Evolutionary conservation across 2,113 vertebrate species (phyloP), one percentile per base, ranked within the genome.

Genomic region (Larimichthys crocea): DNA sequence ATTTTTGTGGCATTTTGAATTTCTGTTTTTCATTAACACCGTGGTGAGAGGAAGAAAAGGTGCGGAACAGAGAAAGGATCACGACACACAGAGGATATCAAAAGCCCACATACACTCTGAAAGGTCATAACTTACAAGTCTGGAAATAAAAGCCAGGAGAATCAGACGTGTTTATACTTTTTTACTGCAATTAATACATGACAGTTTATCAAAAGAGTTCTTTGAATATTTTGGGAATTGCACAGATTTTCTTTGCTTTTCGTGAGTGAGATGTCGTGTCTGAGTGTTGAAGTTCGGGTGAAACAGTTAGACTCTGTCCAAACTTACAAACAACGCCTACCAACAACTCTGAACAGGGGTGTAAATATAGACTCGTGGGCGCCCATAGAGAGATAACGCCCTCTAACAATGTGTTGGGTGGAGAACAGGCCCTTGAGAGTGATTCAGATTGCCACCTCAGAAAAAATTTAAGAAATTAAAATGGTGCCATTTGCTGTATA

Each of bases 71-170:
- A 57, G 46, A 56, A 46, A 71, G 24, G 67, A 53, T 62, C 24
- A 19, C 55, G 66, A 69, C 35, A 29, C 26, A 15, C n/a, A 16
- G 29, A 57, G 46, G 52, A 61, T 82, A 79, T 76, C 67, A 74
- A 67, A 82, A 73, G 63, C 79, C 61, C n/a, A 66, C 63, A 53
- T 48, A 52, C 44, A 60, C 40, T 80, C 65, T 67, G 48, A 84
- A 82, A 88, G 75, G 80, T 86, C 75, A 74, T 74, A 77, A 84
- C 62, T 16, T 85, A 44, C 48, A 74, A 63, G 42, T 5, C 31
- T 63, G 40, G 19, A 74, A 78, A 77, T 53, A 73, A 77, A 69
- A 80, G 44, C 24, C 42, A 52, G n/a, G 24, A 64, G 24, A 26
- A 24, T 74, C n/a, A 0, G 17, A 72, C 29, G 40, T 69, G 59